Evolutionary conservation across 2,113 vertebrate genomes (phyloP), one percentile per base, ranked within the genome.

Genomic region (Motacilla tschutschensis): DNA sequence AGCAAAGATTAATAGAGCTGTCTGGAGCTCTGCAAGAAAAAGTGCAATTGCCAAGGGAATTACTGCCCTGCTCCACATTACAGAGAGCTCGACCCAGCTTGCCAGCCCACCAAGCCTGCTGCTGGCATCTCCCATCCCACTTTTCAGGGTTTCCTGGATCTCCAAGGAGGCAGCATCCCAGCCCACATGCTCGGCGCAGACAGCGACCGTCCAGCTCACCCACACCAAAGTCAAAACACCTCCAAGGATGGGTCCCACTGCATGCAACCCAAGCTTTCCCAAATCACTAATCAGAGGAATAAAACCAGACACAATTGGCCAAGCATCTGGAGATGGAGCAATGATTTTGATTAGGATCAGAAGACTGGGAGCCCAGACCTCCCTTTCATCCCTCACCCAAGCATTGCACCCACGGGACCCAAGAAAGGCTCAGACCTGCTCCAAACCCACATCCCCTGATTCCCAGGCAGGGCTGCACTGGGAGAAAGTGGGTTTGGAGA

Each of bases 391-490:
- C 57, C 5, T 3, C 9, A 14, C 12, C 36, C 0, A 0, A 54
- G 73, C 3, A 0, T 17, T 0, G 0, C 26, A 29, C 40, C 47
- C 5, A 0, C 0, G 0, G n/a, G 20, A 21, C 24, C 40, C 2
- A 6, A 46, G 51, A 33, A 79, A 31, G 17, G 44, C 29, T 75
- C 16, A 2, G 48, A 43, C 12, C 50, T 2, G 51, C 12, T 41
- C 64, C 93, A 69, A 77, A 87, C 20, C 40, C n/a, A 6, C 55
- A 12, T 20, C 22, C n/a, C 59, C 4, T 0, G 4, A 28, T 18
- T 12, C 44, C 51, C 5, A 9, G 53, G 33, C 62, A 75, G 54
- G 59, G 60, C 31, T 51, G 28, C 1, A 2, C 44, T 17, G 47
- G 36, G 20, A 38, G 8, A n/a, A 46, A 33, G 22, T 6, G 14